Evolutionary conservation across 1,140 invertebrate species (phyloP).

Genomic region (Brachionus sp.): DNA sequence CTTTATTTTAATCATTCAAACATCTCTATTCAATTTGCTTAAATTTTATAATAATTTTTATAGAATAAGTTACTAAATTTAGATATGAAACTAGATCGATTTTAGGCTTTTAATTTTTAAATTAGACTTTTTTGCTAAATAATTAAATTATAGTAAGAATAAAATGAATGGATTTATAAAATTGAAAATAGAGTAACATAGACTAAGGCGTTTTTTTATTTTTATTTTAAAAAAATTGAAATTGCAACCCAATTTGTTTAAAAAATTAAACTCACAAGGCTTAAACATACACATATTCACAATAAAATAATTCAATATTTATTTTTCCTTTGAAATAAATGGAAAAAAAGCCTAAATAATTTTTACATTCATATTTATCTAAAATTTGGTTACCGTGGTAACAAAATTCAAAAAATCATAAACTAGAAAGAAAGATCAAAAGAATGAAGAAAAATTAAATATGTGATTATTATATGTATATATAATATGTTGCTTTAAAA

Average conservation of each 20-base stretch:
- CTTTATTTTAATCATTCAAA: too few relatives aligned
- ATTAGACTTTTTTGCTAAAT: too few relatives aligned
- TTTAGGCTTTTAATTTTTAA: too few relatives aligned
- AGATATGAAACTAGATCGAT: too few relatives aligned
- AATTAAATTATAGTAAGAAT: too few relatives aligned
- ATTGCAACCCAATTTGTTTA: not conserved
- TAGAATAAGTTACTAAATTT: too few relatives aligned
- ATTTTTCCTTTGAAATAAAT: not conserved
- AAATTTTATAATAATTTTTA: too few relatives aligned
- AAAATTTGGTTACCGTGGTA: not conserved
- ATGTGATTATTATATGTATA: not conserved
- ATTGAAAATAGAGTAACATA: not conserved
- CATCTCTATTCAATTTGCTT: too few relatives aligned
- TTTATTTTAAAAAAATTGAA: not conserved
- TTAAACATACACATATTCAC: not conserved
- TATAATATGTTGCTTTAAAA: not conserved
- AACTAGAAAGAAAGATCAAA: not conserved
- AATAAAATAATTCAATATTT: constrained; percentile 13
- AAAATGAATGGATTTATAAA: too few relatives aligned
- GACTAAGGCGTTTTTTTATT: not conserved
- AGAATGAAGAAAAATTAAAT: not conserved
- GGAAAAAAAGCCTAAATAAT: not conserved
- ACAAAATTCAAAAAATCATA: not conserved
- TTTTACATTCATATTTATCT: constrained; percentile 6
- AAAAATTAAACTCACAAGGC: not conserved